Evolutionary conservation across 1,140 invertebrate species (phyloP).

Genomic region (Bactericera cockerelli): DNA sequence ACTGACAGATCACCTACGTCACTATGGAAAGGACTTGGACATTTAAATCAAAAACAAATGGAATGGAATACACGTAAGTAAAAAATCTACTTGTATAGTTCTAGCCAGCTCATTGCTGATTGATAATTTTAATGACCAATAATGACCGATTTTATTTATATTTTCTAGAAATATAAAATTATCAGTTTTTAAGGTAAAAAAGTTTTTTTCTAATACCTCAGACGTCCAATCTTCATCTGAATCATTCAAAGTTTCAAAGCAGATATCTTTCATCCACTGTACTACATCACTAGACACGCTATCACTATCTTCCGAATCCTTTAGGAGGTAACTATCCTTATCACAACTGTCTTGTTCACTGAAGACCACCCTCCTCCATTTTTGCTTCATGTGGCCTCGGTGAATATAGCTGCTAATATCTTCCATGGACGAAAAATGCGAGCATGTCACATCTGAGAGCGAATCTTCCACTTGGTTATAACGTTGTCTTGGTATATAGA

Average conservation of each 20-base stretch:
- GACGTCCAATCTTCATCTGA: conserved; percentile 12
- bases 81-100: too few species aligned
- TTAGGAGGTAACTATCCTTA: neutral
- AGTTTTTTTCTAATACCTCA: too few species aligned
- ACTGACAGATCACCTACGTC: too few species aligned
- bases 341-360: neutral
- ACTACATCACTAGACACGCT: conserved; percentile 22
- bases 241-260: conserved; percentile 16
- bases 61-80: too few species aligned
- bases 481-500: neutral
- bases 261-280: conserved; percentile 20
- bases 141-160: too few species aligned
- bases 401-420: neutral
- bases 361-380: neutral
- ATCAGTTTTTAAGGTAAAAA: too few species aligned
- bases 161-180: too few species aligned
- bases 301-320: neutral
- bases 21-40: too few species aligned
- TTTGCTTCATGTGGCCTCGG: neutral
- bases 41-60: too few species aligned
- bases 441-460: neutral
- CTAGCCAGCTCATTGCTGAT: too few species aligned
- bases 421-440: conserved; percentile 7
- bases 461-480: neutral
- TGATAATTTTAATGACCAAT: too few species aligned